These are phyloP conservation scores for Hydrolagus affinis DNA, from an alignment of 2,113 vertebrate species.

Conservation along the genomic window DNA sequence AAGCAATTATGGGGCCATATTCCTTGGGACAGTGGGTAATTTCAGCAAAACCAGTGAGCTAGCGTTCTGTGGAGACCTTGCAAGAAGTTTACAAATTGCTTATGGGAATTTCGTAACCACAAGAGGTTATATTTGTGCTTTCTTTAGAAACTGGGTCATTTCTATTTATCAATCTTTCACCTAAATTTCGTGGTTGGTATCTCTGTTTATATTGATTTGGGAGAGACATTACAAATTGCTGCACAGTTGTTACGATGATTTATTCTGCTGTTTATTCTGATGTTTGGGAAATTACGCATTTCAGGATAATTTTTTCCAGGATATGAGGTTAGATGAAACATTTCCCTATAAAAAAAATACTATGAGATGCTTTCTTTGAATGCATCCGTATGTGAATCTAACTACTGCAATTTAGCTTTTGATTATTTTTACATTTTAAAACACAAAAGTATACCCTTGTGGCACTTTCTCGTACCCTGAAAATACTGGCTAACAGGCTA, in stretches of 20 bases:
- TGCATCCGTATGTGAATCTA: background rate
- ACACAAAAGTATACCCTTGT: background rate
- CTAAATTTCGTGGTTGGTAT: slow-evolving; percentile 9
- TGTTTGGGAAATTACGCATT: background rate
- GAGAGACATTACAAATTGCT: background rate
- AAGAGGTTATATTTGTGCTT: background rate
- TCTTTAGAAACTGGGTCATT: slow-evolving; percentile 28
- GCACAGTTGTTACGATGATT: background rate
- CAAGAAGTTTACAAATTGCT: slow-evolving; percentile 27
- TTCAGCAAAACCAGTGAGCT: slow-evolving; percentile 25
- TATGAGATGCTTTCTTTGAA: background rate
- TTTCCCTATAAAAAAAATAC: background rate
- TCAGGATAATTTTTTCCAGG: background rate
- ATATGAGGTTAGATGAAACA: background rate
- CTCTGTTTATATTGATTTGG: slow-evolving; percentile 21
- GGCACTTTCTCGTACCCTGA: background rate
- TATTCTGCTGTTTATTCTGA: background rate
- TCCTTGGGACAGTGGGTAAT: slow-evolving; percentile 30
- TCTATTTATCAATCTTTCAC: slow-evolving; percentile 30
- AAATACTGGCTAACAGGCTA: background rate
- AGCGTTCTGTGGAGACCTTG: slow-evolving; percentile 20
- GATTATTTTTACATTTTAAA: background rate
- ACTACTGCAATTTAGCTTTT: background rate
- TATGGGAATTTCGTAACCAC: slow-evolving; percentile 18
- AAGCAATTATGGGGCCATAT: slow-evolving; percentile 25